phyloP scores from a whole-genome alignment of 2,888 invertebrate genomes.

The Ecdyonurus torrentis region DNA sequence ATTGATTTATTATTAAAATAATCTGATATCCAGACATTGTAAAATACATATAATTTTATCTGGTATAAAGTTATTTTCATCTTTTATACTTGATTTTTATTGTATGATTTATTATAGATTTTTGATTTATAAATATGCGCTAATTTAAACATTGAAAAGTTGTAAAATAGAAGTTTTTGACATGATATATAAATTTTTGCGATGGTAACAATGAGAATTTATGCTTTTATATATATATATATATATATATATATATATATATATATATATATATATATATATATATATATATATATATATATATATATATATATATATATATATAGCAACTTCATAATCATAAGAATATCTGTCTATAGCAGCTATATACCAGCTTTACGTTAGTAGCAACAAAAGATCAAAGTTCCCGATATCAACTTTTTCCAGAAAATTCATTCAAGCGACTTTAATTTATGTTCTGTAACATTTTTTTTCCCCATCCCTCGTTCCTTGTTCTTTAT shows the following conservation, averaged over 20 bases:
- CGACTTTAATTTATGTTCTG: background rate
- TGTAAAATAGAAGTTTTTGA: too few species aligned
- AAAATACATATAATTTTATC: too few species aligned
- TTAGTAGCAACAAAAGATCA: background rate
- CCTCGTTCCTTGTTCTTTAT: too few species aligned
- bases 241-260: conserved; percentile 13
- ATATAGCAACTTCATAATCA: background rate
- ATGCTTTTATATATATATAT: conserved; percentile 11
- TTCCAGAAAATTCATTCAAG: background rate
- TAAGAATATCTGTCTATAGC: background rate
- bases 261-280: conserved; percentile 13
- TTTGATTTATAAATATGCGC: too few species aligned
- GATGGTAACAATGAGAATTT: background rate
- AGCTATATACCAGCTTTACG: background rate
- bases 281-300: conserved; percentile 13
- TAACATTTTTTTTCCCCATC: background rate
- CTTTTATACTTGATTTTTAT: too few species aligned
- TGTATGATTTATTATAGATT: too few species aligned
- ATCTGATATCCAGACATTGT: too few species aligned
- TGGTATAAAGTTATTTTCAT: too few species aligned
- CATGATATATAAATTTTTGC: background rate
- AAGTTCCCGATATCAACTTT: background rate
- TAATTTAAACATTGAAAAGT: too few species aligned
- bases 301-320: conserved; percentile 6
- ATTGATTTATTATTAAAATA: too few species aligned